Evolutionary conservation across 2,888 invertebrate genomes (phyloP).

Genomic region (Polydrusus tereticollis): DNA sequence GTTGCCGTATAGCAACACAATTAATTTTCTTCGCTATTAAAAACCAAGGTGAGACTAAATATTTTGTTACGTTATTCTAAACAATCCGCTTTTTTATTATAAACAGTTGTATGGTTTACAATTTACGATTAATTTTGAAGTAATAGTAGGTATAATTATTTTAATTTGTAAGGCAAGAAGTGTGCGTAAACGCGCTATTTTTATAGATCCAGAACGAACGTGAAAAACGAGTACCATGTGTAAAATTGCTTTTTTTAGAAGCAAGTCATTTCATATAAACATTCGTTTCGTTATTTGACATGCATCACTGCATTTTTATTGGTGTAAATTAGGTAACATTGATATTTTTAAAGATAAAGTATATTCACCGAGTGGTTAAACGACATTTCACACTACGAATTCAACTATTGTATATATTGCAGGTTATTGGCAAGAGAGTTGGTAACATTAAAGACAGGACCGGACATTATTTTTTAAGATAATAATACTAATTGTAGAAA

Average conservation of each 20-base stretch:
- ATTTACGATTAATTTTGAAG: constrained; percentile 37
- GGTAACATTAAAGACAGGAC: too few species aligned
- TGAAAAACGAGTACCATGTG: constrained; percentile 23
- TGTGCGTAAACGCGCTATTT: constrained; percentile 24
- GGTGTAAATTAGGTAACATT: too few species aligned
- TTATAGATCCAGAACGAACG: constrained; percentile 16
- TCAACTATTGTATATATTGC: too few species aligned
- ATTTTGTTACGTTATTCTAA: constrained; percentile 25
- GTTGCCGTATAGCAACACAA: constrained; percentile 11
- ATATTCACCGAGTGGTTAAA: too few species aligned
- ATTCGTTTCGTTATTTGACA: constrained; percentile 17
- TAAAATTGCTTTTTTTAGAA: constrained; percentile 17
- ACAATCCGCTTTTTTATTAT: constrained; percentile 29
- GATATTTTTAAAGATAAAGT: too few species aligned
- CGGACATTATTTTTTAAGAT: too few species aligned
- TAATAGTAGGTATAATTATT: constrained; percentile 29
- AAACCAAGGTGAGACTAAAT: constrained; percentile 27
- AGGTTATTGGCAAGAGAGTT: too few species aligned
- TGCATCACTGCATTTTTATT: neutral
- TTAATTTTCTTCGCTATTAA: constrained; percentile 25
- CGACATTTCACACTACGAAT: too few species aligned
- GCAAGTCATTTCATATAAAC: neutral
- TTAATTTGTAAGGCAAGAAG: constrained; percentile 10
- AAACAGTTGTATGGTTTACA: constrained; percentile 27
- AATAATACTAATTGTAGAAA: too few species aligned